phyloP scores from a whole-genome alignment of 2,888 invertebrate genomes.

The Minunthozetes semirufus region DNA sequence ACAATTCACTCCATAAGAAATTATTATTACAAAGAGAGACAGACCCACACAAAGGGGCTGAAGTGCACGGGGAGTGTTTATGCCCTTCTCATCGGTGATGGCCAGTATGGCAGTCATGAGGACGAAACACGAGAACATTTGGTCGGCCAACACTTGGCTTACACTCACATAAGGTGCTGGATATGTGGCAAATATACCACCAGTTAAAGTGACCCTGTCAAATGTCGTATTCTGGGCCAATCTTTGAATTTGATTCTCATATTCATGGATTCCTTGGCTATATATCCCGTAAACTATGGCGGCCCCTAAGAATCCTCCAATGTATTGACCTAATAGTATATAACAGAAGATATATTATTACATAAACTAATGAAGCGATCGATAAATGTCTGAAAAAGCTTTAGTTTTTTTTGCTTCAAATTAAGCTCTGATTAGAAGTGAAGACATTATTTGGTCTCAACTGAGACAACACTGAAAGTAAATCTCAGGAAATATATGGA shows the following conservation, averaged over 20 bases:
- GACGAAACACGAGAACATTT: constrained; percentile 52
- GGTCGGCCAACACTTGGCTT: constrained; percentile 50
- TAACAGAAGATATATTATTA: not conserved
- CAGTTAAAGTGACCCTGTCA: constrained; percentile 46
- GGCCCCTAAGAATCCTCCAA: constrained; percentile 34
- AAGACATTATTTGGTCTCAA: not conserved
- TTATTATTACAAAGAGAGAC: constrained; percentile 50
- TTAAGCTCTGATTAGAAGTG: not conserved
- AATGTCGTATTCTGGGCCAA: constrained; percentile 45
- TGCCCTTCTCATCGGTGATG: constrained; percentile 51
- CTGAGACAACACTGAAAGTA: too few relatives aligned
- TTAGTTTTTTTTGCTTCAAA: not conserved
- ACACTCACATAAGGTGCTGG: constrained; percentile 50
- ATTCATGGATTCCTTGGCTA: constrained; percentile 45
- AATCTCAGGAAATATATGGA: too few relatives aligned
- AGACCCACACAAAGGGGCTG: constrained; percentile 46
- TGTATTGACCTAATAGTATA: constrained; percentile 31
- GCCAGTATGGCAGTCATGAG: constrained; percentile 51
- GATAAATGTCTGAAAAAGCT: too few relatives aligned
- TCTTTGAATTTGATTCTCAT: constrained; percentile 46
- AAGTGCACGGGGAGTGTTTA: constrained; percentile 48
- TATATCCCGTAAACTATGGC: constrained; percentile 39
- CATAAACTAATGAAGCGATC: not conserved
- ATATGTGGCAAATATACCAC: constrained; percentile 55
- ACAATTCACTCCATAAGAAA: constrained; percentile 54